Conservation (phyloP, 2,113 vertebrate genomes). For the Todiramphus saurophagus region DNA sequence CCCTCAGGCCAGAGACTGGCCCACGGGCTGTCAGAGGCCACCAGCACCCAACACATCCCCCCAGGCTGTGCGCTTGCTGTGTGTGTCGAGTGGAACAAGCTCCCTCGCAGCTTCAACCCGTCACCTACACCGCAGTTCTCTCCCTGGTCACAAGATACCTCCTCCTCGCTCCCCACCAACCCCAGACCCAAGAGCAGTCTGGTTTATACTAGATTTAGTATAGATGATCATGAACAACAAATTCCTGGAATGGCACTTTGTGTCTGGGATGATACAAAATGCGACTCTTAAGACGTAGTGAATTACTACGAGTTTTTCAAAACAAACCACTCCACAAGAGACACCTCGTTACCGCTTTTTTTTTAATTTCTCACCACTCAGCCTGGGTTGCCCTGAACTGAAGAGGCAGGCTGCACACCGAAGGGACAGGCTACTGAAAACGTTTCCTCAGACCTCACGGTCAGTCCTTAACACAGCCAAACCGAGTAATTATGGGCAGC, state of each 20-base stretch:
- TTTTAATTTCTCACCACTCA: background rate
- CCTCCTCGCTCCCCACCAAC: background rate
- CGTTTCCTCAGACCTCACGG: background rate
- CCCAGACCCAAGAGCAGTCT: background rate
- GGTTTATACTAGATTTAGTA: no score
- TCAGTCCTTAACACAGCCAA: rapidly evolving
- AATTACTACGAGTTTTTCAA: background rate
- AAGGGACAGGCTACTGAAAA: background rate
- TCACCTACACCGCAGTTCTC: background rate
- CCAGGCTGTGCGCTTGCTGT: background rate
- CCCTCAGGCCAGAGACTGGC: background rate
- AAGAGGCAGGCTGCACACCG: background rate
- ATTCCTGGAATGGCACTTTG: background rate
- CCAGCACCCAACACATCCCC: rapidly evolving
- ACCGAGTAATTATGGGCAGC: background rate
- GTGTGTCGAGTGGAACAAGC: background rate
- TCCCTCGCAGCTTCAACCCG: background rate
- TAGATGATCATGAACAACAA: background rate
- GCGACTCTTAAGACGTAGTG: background rate
- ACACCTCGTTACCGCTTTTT: background rate
- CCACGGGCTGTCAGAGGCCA: background rate
- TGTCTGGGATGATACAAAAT: background rate
- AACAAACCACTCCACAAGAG: background rate
- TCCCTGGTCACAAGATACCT: rapidly evolving
- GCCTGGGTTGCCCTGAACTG: no score